These are phyloP conservation scores for Fukomys damarensis DNA, from an alignment of 2,113 vertebrate genomes.

Conservation along the genomic window DNA sequence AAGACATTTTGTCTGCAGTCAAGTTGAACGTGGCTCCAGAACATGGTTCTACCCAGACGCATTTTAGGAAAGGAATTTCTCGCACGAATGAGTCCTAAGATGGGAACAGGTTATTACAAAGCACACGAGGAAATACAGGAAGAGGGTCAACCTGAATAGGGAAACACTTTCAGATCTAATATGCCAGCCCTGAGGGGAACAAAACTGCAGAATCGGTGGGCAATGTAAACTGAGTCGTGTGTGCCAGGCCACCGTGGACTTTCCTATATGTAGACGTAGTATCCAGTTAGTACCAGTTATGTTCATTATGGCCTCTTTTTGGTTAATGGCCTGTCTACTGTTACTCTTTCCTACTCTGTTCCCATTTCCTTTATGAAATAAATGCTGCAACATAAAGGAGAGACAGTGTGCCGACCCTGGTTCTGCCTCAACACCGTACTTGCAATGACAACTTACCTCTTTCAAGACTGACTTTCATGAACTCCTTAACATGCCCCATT, in stretches of 20 bases:
- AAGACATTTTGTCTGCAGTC: neutral
- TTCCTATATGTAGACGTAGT: neutral
- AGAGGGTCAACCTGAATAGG: neutral
- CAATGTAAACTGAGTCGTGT: neutral
- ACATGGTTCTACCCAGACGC: neutral
- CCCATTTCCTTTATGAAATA: neutral
- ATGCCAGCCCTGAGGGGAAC: neutral
- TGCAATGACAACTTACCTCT: too few relatives aligned
- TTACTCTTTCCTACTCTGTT: neutral
- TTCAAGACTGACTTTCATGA: neutral
- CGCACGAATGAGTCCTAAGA: neutral
- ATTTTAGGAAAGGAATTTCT: neutral
- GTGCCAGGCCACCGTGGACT: neutral
- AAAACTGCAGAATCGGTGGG: neutral
- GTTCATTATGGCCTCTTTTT: neutral
- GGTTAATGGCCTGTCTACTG: neutral
- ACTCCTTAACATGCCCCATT: neutral
- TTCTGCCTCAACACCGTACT: neutral
- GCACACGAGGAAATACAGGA: neutral
- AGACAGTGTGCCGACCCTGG: neutral
- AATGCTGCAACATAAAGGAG: neutral
- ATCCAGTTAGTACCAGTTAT: neutral
- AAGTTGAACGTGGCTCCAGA: neutral
- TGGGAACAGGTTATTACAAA: neutral
- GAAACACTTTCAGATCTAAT: neutral